Percentiles rank a stretch among this genome's conserved stretches.
These are phyloP conservation scores for Dorcus hopei DNA, from an alignment of 2,888 invertebrate genomes.

Conservation along the genomic window DNA sequence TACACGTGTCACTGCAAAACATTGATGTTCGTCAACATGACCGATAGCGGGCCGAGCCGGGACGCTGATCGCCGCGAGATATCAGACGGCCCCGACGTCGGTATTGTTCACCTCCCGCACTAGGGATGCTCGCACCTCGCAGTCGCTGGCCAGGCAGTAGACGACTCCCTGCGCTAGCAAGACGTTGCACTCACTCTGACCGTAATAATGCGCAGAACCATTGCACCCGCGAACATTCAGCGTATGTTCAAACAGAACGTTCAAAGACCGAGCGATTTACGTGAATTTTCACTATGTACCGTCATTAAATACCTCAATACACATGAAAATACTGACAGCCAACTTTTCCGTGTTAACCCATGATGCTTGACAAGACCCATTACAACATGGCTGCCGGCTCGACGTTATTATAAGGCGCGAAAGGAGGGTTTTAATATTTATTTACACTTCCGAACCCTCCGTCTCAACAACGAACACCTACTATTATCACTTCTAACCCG, in stretches of 20 bases:
- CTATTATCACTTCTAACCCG: constrained; percentile 9
- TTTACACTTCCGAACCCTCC: constrained; percentile 3
- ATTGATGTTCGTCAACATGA: constrained; percentile 44
- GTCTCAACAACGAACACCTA: neutral
- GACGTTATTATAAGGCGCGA: constrained; percentile 48
- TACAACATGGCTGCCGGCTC: constrained; percentile 53
- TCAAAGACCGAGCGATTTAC: constrained; percentile 34
- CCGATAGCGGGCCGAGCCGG: constrained; percentile 39
- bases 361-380: constrained; percentile 50
- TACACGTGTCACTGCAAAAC: constrained; percentile 47
- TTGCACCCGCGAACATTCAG: constrained; percentile 43
- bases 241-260: constrained; percentile 40
- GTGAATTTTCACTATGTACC: constrained; percentile 25
- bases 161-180: constrained; percentile 53
- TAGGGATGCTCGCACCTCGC: constrained; percentile 47
- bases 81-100: constrained; percentile 41
- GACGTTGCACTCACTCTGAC: constrained; percentile 50
- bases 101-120: constrained; percentile 49
- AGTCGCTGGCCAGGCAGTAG: constrained; percentile 45
- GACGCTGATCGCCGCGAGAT: constrained; percentile 33
- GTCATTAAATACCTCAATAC: constrained; percentile 22
- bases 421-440: constrained; percentile 32
- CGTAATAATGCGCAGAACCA: constrained; percentile 51
- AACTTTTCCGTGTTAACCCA: constrained; percentile 47
- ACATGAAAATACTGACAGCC: constrained; percentile 34